phyloP scores from a whole-genome alignment of 2,888 invertebrate species.

The Drosophila emarginata region DNA sequence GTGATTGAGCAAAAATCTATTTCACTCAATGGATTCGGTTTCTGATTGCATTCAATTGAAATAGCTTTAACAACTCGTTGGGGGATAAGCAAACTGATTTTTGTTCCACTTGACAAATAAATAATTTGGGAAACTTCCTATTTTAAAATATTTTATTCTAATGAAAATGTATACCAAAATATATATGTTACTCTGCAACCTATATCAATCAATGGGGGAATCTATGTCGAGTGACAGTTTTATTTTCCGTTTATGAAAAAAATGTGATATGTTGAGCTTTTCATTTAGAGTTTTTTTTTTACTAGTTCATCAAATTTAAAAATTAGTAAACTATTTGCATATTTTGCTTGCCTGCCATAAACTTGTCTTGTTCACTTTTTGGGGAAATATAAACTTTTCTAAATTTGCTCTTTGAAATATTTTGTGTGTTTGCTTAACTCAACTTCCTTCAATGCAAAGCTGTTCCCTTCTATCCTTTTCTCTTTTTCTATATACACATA shows the following conservation, averaged over 20 bases:
- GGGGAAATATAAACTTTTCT: too few species aligned
- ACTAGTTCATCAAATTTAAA: too few species aligned
- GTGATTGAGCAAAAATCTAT: constrained; percentile 31
- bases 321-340: too few species aligned
- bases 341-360: too few species aligned
- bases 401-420: background rate
- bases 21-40: constrained; percentile 40
- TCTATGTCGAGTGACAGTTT: too few species aligned
- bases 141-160: background rate
- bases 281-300: too few species aligned
- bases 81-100: background rate
- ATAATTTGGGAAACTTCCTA: background rate
- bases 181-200: background rate
- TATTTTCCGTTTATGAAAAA: too few species aligned
- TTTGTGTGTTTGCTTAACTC: background rate
- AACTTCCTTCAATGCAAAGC: background rate
- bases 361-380: too few species aligned
- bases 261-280: too few species aligned
- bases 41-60: constrained; percentile 17
- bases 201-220: too few species aligned
- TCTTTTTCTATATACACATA: background rate
- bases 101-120: background rate
- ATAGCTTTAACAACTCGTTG: background rate
- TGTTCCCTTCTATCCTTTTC: background rate
- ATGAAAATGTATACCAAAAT: background rate